Percentiles rank a stretch among this genome's conserved stretches.
Conservation (phyloP, 2,113 vertebrate species). For the Poeciliopsis retropinna region DNA sequence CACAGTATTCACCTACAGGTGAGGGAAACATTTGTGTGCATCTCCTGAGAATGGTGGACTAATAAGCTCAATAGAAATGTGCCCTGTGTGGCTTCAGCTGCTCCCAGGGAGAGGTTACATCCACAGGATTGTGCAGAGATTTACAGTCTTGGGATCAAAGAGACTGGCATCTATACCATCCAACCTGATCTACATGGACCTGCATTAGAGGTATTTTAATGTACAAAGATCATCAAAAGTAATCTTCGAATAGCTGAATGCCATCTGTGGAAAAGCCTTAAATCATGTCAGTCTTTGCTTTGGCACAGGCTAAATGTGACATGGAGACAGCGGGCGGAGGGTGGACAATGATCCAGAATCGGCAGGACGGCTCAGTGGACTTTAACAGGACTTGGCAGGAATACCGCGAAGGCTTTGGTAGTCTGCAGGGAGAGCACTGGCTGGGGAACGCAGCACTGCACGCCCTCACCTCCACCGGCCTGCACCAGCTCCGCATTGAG, state of each 20-base stretch:
- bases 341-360: slow-evolving; percentile 83
- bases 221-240: slow-evolving; percentile 43
- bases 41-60: neutral
- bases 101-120: slow-evolving; percentile 74
- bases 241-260: slow-evolving; percentile 21
- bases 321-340: slow-evolving; percentile 82
- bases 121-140: slow-evolving; percentile 84
- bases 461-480: slow-evolving; percentile 72
- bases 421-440: slow-evolving; percentile 81
- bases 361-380: slow-evolving; percentile 78
- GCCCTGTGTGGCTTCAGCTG: slow-evolving; percentile 60
- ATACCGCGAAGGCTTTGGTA: slow-evolving; percentile 83
- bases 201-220: slow-evolving; percentile 78
- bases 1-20: slow-evolving; percentile 75
- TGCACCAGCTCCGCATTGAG: slow-evolving; percentile 78
- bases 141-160: slow-evolving; percentile 81
- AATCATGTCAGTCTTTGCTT: slow-evolving; percentile 46
- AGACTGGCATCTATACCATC: slow-evolving; percentile 85
- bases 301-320: slow-evolving; percentile 81
- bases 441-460: slow-evolving; percentile 79
- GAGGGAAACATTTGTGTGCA: neutral
- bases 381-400: slow-evolving; percentile 85
- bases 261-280: slow-evolving; percentile 43
- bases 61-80: slow-evolving; percentile 13
- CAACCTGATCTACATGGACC: slow-evolving; percentile 78